A percentile compares a stretch with the other conserved stretches of the same genome.
Conservation (phyloP, 2,888 invertebrate species). For the Stictocephala bisonia region DNA sequence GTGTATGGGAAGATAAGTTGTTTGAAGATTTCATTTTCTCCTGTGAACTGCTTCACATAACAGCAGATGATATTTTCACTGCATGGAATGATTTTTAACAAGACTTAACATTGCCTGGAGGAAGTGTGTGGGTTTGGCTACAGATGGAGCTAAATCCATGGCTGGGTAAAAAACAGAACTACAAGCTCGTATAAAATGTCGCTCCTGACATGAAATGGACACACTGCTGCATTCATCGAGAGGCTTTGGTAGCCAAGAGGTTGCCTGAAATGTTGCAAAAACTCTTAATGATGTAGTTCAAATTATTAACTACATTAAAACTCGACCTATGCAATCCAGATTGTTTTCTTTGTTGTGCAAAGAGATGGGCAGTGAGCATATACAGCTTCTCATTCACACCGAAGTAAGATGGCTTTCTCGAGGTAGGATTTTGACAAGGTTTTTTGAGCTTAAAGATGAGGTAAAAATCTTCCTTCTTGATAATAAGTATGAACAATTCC, state of each 20-base stretch:
- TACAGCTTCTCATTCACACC: neutral
- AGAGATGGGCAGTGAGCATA: neutral
- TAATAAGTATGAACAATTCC: neutral
- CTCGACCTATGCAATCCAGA: neutral
- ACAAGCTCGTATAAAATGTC: too few relatives aligned
- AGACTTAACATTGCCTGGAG: too few relatives aligned
- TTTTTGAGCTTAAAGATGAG: neutral
- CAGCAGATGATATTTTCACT: neutral
- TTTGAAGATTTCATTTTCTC: too few relatives aligned
- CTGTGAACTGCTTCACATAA: neutral
- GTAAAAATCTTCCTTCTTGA: neutral
- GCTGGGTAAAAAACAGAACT: too few relatives aligned
- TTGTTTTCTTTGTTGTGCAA: neutral
- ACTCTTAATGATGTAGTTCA: neutral
- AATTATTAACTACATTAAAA: neutral
- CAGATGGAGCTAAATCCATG: too few relatives aligned
- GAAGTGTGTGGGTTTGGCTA: too few relatives aligned
- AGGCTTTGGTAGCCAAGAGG: neutral
- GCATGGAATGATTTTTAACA: neutral
- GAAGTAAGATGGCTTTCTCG: neutral
- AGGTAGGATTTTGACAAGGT: neutral
- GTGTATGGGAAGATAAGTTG: too few relatives aligned
- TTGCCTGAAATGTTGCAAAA: too few relatives aligned
- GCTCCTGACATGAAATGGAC: too few relatives aligned
- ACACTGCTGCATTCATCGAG: neutral